Evolutionary conservation across 2,797 vertebrate genomes (phyloP), one percentile per base, ranked within the genome.

Genomic region (Lagothrix lagotricha): DNA sequence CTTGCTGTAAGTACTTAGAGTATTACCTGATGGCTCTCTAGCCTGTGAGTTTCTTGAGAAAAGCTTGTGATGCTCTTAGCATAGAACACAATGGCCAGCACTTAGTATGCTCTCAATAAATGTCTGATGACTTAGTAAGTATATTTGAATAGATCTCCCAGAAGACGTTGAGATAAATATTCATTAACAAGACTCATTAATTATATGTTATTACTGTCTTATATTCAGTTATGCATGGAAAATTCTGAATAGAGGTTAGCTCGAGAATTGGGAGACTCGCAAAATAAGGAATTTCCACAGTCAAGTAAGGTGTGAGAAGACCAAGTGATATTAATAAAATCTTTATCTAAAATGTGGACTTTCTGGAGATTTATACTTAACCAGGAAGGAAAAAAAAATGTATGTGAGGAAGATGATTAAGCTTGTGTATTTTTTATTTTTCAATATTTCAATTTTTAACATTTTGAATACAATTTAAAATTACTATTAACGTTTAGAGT

Each of bases 381-480:
- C 46, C 24, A 10, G 0, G 28, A 3, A 57, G 15, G 20, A 19
- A n/a, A 30, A 86, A 86, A 33, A 22, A 76, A n/a, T 57, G 11
- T 39, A 85, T 22, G 13, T 64, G 41, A 64, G 50, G 58, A 81
- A 92, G 26, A 33, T 85, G 36, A 88, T 85, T 85, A 72, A 61
- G 84, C 48, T 46, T 77, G 5, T n/a, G 6, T 44, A 83, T 90
- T 88, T 11, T 72, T 46, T 86, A 94, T 93, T 83, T 92, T 87
- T 94, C 14, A 95, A 26, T 80, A 52, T 93, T 97, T 87, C 28
- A 67, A 52, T 82, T 83, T 90, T 95, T 57, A 96, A 81, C 9
- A 88, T 33, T 90, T 82, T 50, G 6, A 82, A 41, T 67, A 83
- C 13, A 75, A 88, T 61, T 58, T 82, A 30, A 28, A 92, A 81